Percentiles rank a stretch among this genome's conserved stretches.
Conservation (phyloP, 2,888 invertebrate genomes). For the Cosmopolites sordidus region DNA sequence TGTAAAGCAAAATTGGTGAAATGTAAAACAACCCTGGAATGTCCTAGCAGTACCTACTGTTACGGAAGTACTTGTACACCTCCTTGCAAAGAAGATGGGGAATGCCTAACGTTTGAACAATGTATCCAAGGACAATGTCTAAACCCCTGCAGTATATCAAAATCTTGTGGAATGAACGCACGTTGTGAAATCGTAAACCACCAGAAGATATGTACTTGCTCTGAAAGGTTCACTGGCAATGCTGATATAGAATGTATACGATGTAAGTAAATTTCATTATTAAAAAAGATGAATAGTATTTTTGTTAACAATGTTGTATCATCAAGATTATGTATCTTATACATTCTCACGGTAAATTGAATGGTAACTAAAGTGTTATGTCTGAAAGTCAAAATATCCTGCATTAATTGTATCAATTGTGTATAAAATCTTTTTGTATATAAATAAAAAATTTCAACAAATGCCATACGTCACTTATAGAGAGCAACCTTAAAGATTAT, state of each 20-base stretch:
- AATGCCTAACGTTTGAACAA: conserved; percentile 74
- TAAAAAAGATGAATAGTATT: no score
- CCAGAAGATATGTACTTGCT: conserved; percentile 76
- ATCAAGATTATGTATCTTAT: no score
- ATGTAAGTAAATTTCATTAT: conserved; percentile 59
- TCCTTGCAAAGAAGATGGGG: conserved; percentile 72
- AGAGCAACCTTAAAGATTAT: no score
- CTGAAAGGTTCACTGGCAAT: conserved; percentile 80
- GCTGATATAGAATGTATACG: conserved; percentile 79
- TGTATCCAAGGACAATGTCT: conserved; percentile 79
- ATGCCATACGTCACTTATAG: no score
- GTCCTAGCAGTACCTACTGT: conserved; percentile 75
- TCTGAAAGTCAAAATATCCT: no score
- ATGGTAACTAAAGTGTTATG: no score
- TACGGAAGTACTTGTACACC: conserved; percentile 76
- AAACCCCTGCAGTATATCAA: conserved; percentile 71
- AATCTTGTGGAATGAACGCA: conserved; percentile 81
- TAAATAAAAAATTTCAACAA: no score
- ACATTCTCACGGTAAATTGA: no score
- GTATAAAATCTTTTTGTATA: no score
- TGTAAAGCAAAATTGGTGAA: conserved; percentile 71
- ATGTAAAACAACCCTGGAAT: conserved; percentile 69
- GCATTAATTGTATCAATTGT: no score
- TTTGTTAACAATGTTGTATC: no score
- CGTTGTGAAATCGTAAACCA: conserved; percentile 69